phyloP scores from a whole-genome alignment of 2,888 invertebrate genomes.

The Frankliniella intonsa region DNA sequence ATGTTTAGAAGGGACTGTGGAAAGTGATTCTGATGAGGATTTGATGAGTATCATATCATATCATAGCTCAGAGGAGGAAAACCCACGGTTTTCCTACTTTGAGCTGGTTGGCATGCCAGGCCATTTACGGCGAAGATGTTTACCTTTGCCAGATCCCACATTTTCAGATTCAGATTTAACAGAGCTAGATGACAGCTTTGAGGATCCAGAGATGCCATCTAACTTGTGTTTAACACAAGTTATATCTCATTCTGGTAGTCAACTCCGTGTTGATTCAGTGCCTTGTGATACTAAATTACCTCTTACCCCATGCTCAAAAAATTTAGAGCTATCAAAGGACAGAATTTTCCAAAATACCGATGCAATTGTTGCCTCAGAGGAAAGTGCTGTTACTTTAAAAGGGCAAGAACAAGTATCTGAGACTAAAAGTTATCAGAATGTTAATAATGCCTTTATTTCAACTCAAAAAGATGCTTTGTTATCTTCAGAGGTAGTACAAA shows the following conservation, averaged over 20 bases:
- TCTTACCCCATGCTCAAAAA: too few species aligned
- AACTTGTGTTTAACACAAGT: background rate
- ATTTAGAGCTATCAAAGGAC: too few species aligned
- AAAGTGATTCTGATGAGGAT: conserved; percentile 30
- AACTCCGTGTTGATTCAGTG: too few species aligned
- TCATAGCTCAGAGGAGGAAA: conserved; percentile 9
- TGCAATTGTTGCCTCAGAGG: too few species aligned
- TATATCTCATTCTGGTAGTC: background rate
- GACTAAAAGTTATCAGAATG: too few species aligned
- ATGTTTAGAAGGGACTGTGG: conserved; percentile 32
- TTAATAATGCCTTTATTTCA: too few species aligned
- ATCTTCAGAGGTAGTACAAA: background rate
- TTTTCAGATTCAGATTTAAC: conserved; percentile 8
- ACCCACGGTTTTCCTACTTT: background rate
- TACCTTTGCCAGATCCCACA: background rate
- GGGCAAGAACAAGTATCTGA: too few species aligned
- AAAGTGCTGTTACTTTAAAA: too few species aligned
- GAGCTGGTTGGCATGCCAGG: background rate
- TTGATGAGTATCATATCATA: conserved; percentile 11
- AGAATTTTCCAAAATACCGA: too few species aligned
- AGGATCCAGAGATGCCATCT: background rate
- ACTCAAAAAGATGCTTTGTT: too few species aligned
- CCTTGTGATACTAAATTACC: too few species aligned
- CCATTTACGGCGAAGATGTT: background rate
- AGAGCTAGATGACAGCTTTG: conserved; percentile 7